Evolutionary conservation across 2,797 vertebrate species (phyloP).

Genomic region (Anabacerthia variegaticeps): DNA sequence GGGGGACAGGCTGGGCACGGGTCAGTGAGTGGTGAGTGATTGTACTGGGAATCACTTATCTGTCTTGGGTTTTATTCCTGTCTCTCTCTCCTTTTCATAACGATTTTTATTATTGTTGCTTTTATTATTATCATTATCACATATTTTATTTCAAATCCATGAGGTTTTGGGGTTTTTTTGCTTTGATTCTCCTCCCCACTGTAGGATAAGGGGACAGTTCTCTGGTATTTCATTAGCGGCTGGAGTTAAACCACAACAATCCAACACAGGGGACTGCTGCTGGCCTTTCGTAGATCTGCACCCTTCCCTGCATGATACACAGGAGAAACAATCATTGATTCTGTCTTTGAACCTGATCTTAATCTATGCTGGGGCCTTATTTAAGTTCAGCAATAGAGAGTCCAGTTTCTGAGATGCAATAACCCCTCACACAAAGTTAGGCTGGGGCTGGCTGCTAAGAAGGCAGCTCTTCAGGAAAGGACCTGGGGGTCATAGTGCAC

Average conservation of each 20-base stretch:
- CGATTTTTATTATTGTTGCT: background rate
- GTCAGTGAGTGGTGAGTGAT: background rate
- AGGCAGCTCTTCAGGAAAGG: background rate
- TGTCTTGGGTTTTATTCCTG: background rate
- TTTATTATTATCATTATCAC: background rate
- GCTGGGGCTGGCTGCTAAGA: background rate
- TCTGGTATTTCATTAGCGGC: background rate
- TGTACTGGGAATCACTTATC: background rate
- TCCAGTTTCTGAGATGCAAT: background rate
- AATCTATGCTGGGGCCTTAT: background rate
- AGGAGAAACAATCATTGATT: background rate
- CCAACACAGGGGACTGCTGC: background rate
- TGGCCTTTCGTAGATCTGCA: background rate
- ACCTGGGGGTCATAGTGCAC: background rate
- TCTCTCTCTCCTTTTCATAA: background rate
- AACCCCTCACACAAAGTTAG: accelerated
- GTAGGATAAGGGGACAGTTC: background rate
- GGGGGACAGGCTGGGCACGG: background rate
- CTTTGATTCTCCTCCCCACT: background rate
- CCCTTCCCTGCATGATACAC: background rate
- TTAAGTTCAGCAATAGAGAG: too few species aligned
- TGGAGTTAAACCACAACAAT: background rate
- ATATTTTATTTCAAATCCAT: background rate
- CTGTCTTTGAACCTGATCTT: background rate
- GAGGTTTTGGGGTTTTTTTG: background rate